Evolutionary conservation across 2,113 vertebrate species (phyloP).

Genomic region (Chitala chitala): DNA sequence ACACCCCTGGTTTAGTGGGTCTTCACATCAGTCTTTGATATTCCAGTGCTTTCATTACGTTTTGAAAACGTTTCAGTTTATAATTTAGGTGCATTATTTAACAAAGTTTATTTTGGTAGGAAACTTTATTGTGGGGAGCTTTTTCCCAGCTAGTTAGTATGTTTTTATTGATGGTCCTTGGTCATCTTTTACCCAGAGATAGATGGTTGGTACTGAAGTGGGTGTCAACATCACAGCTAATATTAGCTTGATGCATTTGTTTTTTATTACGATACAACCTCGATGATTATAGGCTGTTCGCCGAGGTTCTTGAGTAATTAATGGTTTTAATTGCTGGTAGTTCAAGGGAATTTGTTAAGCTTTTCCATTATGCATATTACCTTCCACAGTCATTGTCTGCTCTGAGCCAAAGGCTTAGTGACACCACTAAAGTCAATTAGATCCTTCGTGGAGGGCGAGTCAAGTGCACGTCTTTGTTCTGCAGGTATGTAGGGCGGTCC

Average conservation of each 20-base stretch:
- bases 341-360: constrained; percentile 59
- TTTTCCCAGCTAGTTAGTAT: constrained; percentile 22
- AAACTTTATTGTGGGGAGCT: neutral
- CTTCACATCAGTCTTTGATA: too few species aligned
- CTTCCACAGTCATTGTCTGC: constrained; percentile 43
- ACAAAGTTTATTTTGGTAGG: neutral
- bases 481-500: constrained; percentile 42
- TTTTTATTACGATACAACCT: constrained; percentile 40
- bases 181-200: constrained; percentile 27
- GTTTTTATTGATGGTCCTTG: constrained; percentile 26
- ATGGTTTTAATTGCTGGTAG: constrained; percentile 61
- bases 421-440: constrained; percentile 62
- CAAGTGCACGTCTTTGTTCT: constrained; percentile 50
- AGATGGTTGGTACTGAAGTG: constrained; percentile 25
- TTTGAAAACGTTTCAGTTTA: too few species aligned
- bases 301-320: constrained; percentile 54
- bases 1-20: too few species aligned
- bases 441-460: constrained; percentile 44
- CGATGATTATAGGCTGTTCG: constrained; percentile 59
- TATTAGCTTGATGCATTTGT: constrained; percentile 32
- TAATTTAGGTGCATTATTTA: neutral
- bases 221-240: constrained; percentile 34
- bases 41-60: too few species aligned
- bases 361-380: constrained; percentile 46
- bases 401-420: constrained; percentile 48